These are phyloP conservation scores for Epirrhoe tristata DNA, from an alignment of 2,888 invertebrate genomes.

Conservation along the genomic window DNA sequence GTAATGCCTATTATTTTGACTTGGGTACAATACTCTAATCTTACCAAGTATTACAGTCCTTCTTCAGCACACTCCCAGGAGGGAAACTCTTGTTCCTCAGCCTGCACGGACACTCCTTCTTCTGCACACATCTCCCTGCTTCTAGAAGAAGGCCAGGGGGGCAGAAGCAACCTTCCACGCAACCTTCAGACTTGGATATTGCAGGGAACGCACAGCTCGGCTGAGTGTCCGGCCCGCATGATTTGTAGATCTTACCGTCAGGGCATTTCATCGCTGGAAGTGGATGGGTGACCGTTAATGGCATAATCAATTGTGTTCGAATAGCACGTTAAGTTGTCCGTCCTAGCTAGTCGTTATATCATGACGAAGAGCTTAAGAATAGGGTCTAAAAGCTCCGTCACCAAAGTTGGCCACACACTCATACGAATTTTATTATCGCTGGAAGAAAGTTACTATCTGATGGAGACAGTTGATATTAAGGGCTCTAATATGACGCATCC, in stretches of 20 bases:
- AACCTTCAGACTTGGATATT: conserved; percentile 70
- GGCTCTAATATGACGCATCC: too few relatives aligned
- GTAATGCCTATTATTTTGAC: too few relatives aligned
- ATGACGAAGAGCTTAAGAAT: too few relatives aligned
- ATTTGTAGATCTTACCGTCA: conserved; percentile 90
- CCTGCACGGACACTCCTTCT: conserved; percentile 91
- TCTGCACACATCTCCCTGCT: conserved; percentile 89
- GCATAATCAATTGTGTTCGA: too few relatives aligned
- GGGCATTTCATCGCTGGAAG: conserved; percentile 90
- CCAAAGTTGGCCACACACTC: too few relatives aligned
- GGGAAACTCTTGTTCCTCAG: conserved; percentile 90
- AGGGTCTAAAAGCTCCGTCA: too few relatives aligned
- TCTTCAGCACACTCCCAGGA: conserved; percentile 89
- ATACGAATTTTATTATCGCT: too few relatives aligned
- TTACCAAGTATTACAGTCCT: conserved; percentile 94
- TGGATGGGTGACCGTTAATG: neutral
- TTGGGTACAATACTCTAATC: too few relatives aligned
- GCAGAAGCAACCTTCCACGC: conserved; percentile 96
- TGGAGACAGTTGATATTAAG: too few relatives aligned
- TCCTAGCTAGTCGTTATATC: too few relatives aligned
- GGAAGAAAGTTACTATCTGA: too few relatives aligned
- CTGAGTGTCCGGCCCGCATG: conserved; percentile 91
- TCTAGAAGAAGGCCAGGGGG: conserved; percentile 91
- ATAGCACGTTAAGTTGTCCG: too few relatives aligned
- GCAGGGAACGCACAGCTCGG: conserved; percentile 88